These are phyloP conservation scores for Carterocephalus palaemon DNA, from an alignment of 2,888 invertebrate species.

Conservation along the genomic window DNA sequence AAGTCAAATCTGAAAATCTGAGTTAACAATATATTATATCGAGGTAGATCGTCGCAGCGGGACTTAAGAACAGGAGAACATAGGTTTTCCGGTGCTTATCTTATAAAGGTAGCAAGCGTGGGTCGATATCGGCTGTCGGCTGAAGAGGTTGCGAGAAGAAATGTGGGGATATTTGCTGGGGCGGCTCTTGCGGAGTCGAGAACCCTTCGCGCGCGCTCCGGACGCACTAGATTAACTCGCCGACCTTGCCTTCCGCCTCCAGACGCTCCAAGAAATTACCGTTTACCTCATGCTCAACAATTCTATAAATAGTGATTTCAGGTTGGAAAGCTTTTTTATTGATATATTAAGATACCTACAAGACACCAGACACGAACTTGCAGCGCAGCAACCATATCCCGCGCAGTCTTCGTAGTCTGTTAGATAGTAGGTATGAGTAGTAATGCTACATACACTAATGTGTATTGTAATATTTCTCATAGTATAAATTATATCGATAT, in stretches of 20 bases:
- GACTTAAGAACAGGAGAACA: constrained; percentile 33
- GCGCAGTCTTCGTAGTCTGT: too few relatives aligned
- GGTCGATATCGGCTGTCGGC: constrained; percentile 57
- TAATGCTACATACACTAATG: too few relatives aligned
- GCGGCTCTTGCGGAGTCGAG: constrained; percentile 46
- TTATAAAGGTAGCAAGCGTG: constrained; percentile 55
- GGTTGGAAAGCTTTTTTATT: too few relatives aligned
- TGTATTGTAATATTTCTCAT: background rate
- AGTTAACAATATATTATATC: background rate
- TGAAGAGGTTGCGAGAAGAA: constrained; percentile 61
- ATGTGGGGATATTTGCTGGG: constrained; percentile 59
- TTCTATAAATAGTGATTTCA: too few relatives aligned
- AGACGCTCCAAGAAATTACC: constrained; percentile 42
- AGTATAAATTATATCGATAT: constrained; percentile 1
- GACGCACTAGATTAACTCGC: constrained; percentile 64
- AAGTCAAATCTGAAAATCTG: background rate
- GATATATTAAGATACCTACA: too few relatives aligned
- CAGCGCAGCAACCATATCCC: too few relatives aligned
- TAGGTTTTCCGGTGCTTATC: constrained; percentile 48
- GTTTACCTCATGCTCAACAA: constrained; percentile 22
- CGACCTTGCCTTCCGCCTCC: constrained; percentile 46
- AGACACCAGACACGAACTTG: too few relatives aligned
- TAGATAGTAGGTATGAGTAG: too few relatives aligned
- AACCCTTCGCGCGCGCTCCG: constrained; percentile 46
- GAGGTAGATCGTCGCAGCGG: constrained; percentile 32